phyloP scores from a whole-genome alignment of 2,888 invertebrate genomes.

The Sceliomorpha sp. region DNA sequence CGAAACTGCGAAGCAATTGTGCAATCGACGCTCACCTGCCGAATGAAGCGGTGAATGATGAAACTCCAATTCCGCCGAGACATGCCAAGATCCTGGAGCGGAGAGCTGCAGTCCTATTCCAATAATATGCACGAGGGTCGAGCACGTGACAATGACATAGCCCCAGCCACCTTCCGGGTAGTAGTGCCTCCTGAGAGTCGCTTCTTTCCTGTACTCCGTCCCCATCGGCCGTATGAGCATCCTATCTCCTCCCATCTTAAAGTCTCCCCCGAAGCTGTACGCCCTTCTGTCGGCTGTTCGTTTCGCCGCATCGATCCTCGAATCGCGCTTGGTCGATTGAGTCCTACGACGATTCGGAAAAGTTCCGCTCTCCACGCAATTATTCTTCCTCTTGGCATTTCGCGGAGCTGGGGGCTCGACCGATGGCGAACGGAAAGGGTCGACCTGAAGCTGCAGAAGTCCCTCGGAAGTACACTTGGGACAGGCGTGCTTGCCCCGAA shows the following conservation, averaged over 20 bases:
- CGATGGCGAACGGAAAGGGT: slow-evolving; percentile 62
- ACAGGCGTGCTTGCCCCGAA: slow-evolving; percentile 61
- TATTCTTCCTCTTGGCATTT: slow-evolving; percentile 37
- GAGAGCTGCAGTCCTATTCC: slow-evolving; percentile 88
- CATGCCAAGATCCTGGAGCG: slow-evolving; percentile 73
- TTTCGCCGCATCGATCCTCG: slow-evolving; percentile 40
- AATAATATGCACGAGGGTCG: slow-evolving; percentile 87
- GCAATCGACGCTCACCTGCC: slow-evolving; percentile 82
- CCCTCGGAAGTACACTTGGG: slow-evolving; percentile 68
- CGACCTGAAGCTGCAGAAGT: slow-evolving; percentile 60
- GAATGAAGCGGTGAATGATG: slow-evolving; percentile 84
- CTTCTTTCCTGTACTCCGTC: slow-evolving; percentile 66
- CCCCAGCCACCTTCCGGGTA: slow-evolving; percentile 95
- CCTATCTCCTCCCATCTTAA: slow-evolving; percentile 27
- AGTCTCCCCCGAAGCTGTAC: slow-evolving; percentile 62
- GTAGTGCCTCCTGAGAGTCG: slow-evolving; percentile 85
- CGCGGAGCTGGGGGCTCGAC: slow-evolving; percentile 12
- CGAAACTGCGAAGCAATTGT: no score
- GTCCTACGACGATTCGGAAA: slow-evolving; percentile 57
- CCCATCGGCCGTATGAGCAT: slow-evolving; percentile 36
- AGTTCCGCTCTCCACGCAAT: slow-evolving; percentile 58
- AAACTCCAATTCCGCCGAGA: slow-evolving; percentile 84
- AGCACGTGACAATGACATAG: slow-evolving; percentile 89
- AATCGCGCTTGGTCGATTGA: slow-evolving; percentile 59
- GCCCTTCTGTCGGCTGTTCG: slow-evolving; percentile 54